A percentile compares a stretch with the other conserved stretches of the same genome.
These are phyloP conservation scores for Drosophila buzzatii DNA, from an alignment of 2,888 invertebrate species.

Conservation along the genomic window DNA sequence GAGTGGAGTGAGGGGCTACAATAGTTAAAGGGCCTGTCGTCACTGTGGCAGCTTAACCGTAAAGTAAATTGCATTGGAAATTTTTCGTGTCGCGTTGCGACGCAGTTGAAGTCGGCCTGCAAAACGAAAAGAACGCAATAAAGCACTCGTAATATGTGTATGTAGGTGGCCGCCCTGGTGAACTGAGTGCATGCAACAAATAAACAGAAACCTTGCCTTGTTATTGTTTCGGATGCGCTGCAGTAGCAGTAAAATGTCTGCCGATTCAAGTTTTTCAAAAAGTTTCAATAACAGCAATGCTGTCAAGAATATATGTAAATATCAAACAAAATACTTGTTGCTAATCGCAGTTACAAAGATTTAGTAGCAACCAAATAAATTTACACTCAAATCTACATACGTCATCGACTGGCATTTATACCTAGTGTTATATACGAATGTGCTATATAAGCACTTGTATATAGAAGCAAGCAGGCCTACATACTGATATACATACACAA, in stretches of 20 bases:
- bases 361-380: conserved; percentile 6
- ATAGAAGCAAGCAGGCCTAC: conserved; percentile 28
- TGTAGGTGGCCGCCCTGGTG: conserved; percentile 47
- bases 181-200: conserved; percentile 61
- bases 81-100: conserved; percentile 40
- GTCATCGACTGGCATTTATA: conserved; percentile 46
- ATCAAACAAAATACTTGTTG: conserved; percentile 39
- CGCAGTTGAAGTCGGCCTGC: conserved; percentile 35
- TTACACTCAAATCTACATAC: conserved; percentile 2
- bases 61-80: conserved; percentile 56
- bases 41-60: conserved; percentile 49
- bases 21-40: conserved; percentile 42
- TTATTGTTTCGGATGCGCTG: conserved; percentile 40
- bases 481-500: conserved; percentile 61
- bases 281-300: conserved; percentile 5
- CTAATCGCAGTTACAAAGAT: conserved; percentile 31
- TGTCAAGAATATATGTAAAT: neutral
- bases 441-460: conserved; percentile 20
- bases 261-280: conserved; percentile 6
- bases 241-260: conserved; percentile 34
- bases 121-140: conserved; percentile 55
- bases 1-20: conserved; percentile 15
- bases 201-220: conserved; percentile 57
- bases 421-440: conserved; percentile 47
- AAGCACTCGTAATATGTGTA: conserved; percentile 21